phyloP scores from a whole-genome alignment of 2,113 vertebrate genomes.

The Peromyscus leucopus region DNA sequence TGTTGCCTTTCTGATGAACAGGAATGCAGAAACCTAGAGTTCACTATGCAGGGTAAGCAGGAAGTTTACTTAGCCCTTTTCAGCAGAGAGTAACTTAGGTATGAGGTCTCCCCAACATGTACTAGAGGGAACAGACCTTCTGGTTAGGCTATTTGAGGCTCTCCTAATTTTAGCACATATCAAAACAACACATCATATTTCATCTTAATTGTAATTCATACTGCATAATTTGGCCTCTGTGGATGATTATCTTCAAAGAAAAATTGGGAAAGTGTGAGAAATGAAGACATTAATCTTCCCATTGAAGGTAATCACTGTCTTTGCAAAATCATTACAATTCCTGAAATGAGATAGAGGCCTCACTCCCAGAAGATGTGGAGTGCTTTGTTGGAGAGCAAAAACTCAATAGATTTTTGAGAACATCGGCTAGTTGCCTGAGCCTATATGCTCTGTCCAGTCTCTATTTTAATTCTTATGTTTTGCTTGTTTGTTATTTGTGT shows the following conservation, averaged over 20 bases:
- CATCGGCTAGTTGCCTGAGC: neutral
- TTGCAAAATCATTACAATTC: neutral
- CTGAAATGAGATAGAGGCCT: neutral
- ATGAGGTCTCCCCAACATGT: no score
- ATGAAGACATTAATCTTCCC: neutral
- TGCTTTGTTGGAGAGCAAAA: neutral
- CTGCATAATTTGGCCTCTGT: neutral
- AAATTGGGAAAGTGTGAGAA: neutral
- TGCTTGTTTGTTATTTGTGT: neutral
- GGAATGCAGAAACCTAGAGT: neutral
- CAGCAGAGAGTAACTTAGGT: neutral
- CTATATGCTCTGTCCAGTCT: neutral
- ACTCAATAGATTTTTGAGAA: neutral
- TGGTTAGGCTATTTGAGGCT: neutral
- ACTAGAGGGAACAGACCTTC: neutral
- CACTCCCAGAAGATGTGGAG: neutral
- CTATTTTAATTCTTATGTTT: neutral
- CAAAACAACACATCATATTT: neutral
- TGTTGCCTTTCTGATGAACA: neutral
- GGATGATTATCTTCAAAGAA: neutral
- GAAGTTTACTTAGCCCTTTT: neutral
- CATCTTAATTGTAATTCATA: neutral
- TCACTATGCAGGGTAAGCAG: neutral
- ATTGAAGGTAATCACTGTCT: neutral
- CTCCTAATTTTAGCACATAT: neutral